These are phyloP conservation scores for Patella caerulea DNA, from an alignment of 2,888 invertebrate genomes.

Conservation along the genomic window DNA sequence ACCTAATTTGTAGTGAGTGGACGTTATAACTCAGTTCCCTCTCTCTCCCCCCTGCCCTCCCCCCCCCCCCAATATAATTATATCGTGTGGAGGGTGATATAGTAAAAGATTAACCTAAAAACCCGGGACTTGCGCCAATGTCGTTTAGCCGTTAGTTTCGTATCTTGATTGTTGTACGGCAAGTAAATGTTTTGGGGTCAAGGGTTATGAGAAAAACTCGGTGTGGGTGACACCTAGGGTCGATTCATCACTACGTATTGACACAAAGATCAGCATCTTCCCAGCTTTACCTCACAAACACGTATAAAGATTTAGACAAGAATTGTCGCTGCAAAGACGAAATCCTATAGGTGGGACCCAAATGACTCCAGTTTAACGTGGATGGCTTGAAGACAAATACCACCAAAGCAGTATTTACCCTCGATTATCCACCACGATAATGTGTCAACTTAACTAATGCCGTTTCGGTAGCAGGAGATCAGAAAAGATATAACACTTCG, in stretches of 20 bases:
- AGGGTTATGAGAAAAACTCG: neutral
- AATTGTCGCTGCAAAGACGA: constrained; percentile 7
- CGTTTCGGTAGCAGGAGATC: neutral
- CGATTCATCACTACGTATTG: constrained; percentile 7
- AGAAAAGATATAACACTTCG: neutral
- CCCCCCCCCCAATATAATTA: too few species aligned
- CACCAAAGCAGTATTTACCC: constrained; percentile 1
- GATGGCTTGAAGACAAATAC: constrained; percentile 1
- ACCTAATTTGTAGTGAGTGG: too few species aligned
- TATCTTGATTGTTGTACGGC: neutral
- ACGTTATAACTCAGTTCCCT: too few species aligned
- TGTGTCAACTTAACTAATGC: constrained; percentile 1
- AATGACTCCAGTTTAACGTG: constrained; percentile 9
- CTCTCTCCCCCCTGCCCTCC: too few species aligned
- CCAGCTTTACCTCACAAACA: neutral
- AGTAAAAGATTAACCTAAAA: too few species aligned
- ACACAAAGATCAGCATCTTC: neutral
- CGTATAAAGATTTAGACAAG: neutral
- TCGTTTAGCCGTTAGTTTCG: too few species aligned
- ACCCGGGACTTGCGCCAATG: too few species aligned
- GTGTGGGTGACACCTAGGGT: neutral
- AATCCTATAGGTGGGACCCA: constrained; percentile 4
- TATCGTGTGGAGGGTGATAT: too few species aligned
- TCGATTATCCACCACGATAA: constrained; percentile 1
- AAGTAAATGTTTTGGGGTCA: neutral